These are phyloP conservation scores for Venustaconcha ellipsiformis DNA, from an alignment of 1,140 invertebrate species.

Conservation along the genomic window DNA sequence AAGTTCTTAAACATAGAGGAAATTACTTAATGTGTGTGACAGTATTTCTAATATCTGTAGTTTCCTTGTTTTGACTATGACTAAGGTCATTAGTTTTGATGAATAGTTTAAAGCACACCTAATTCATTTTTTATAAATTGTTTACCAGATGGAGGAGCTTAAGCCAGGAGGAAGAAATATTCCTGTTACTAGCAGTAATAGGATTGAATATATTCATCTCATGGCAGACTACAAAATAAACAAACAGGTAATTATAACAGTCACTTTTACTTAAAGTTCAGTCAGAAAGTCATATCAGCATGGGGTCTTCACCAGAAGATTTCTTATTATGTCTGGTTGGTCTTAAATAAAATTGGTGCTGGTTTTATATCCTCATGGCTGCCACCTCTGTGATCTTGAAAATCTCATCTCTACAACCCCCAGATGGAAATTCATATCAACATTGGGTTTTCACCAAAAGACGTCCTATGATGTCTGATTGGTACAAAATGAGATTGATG, in stretches of 20 bases:
- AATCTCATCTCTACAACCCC: no score
- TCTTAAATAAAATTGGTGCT: no score
- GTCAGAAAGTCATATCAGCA: no score
- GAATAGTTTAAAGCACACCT: neutral
- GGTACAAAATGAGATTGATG: no score
- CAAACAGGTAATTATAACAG: constrained; percentile 75
- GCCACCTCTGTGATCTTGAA: no score
- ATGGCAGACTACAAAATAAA: constrained; percentile 97
- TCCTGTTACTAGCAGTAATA: constrained; percentile 89
- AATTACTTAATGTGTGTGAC: neutral
- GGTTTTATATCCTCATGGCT: no score
- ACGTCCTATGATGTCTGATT: no score
- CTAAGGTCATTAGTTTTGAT: neutral
- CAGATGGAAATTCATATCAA: no score
- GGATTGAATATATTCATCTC: constrained; percentile 96
- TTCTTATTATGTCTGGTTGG: no score
- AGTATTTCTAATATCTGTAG: neutral
- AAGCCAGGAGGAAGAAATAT: constrained; percentile 92
- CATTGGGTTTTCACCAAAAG: no score
- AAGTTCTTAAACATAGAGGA: neutral
- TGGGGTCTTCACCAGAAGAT: no score
- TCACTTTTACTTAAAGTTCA: no score
- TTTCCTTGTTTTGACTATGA: neutral
- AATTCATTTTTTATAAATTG: constrained; percentile 13
- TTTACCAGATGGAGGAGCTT: constrained; percentile 82